These are phyloP conservation scores for Drosophila ercepeae DNA, from an alignment of 1,140 invertebrate species.

Conservation along the genomic window DNA sequence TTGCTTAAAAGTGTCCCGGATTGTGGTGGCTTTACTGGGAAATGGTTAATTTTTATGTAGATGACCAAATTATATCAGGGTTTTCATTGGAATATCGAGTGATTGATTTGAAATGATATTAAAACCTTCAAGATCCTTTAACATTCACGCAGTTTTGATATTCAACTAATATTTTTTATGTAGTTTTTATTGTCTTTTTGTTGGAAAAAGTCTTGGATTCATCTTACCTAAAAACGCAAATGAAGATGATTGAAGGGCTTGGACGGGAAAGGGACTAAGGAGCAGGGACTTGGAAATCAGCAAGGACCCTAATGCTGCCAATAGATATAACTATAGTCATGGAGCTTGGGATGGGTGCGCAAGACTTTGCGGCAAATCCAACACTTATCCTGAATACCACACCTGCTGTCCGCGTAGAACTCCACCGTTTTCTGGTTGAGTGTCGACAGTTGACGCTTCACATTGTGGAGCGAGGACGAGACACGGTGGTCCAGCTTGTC, in stretches of 20 bases:
- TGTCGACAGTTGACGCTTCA: conserved; percentile 78
- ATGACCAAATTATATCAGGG: background rate
- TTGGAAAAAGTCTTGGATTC: background rate
- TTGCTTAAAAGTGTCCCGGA: conserved; percentile 61
- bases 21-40: conserved; percentile 14
- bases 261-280: background rate
- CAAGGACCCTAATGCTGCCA: conserved; percentile 59
- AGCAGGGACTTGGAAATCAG: background rate
- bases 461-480: conserved; percentile 79
- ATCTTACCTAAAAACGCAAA: conserved; percentile 4
- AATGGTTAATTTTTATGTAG: background rate
- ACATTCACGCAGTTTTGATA: background rate
- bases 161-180: background rate
- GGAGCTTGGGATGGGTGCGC: conserved; percentile 79
- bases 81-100: no score
- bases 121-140: background rate
- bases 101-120: no score
- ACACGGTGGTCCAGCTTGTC: conserved; percentile 82
- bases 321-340: conserved; percentile 78
- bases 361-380: conserved; percentile 81
- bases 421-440: conserved; percentile 78
- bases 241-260: conserved; percentile 15
- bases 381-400: conserved; percentile 81
- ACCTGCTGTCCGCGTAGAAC: conserved; percentile 83
- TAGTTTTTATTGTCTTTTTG: background rate